Evolutionary conservation across 2,888 invertebrate genomes (phyloP).

Genomic region (Aleiodes testaceus): DNA sequence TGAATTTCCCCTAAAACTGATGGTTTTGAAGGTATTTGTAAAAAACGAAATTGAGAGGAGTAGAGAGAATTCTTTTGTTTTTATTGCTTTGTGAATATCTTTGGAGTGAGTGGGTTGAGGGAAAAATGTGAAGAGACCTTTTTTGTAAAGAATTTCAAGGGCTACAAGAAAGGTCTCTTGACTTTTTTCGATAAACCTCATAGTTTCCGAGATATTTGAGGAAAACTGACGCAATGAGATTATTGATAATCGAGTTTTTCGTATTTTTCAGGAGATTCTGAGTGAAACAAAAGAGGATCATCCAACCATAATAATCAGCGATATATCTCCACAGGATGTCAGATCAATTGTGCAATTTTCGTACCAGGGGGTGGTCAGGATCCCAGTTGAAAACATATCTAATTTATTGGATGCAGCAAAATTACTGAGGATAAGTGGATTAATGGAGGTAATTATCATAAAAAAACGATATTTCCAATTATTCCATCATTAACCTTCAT

Average conservation of each 20-base stretch:
- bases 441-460: constrained; percentile 65
- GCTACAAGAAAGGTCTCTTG: no score
- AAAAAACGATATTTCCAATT: neutral
- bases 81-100: no score
- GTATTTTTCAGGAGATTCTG: constrained; percentile 66
- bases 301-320: constrained; percentile 70
- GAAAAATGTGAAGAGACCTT: no score
- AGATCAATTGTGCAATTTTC: constrained; percentile 69
- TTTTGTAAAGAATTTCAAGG: no score
- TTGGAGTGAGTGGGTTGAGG: no score
- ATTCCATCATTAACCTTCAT: neutral
- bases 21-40: no score
- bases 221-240: no score
- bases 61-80: no score
- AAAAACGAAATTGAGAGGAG: no score
- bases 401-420: constrained; percentile 70
- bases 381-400: constrained; percentile 67
- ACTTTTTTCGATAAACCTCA: no score
- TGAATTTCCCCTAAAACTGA: no score
- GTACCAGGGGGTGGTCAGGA: constrained; percentile 70
- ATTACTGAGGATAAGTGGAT: constrained; percentile 68
- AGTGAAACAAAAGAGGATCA: constrained; percentile 68
- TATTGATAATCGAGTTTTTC: neutral
- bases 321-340: constrained; percentile 68
- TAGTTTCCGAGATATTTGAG: no score